Evolutionary conservation across 37 sponge, comb jelly and placozoan genomes (phyloP).

Genomic region (Beroe ovata): DNA sequence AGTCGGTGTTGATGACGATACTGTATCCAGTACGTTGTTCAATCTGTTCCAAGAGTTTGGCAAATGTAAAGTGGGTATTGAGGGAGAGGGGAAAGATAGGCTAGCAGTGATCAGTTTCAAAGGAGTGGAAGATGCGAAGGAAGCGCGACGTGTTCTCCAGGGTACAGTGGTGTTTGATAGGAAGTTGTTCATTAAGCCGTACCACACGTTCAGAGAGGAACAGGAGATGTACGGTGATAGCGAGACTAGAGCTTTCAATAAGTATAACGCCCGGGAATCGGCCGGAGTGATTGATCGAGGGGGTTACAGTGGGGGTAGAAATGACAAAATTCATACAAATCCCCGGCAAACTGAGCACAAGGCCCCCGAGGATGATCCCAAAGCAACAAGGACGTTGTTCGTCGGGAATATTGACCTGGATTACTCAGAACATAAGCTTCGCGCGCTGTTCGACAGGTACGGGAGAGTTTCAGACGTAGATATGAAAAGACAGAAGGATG

Average conservation of each 20-base stretch:
- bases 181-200: constrained; percentile 59
- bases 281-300: not conserved
- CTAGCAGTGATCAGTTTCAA: constrained; percentile 61
- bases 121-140: constrained; percentile 48
- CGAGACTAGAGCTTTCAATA: constrained; percentile 62
- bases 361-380: constrained; percentile 72
- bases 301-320: not conserved
- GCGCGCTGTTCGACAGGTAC: constrained; percentile 82
- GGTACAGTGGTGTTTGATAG: constrained; percentile 52
- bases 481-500: constrained; percentile 73
- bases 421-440: constrained; percentile 81
- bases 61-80: constrained; percentile 46
- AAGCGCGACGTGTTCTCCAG: constrained; percentile 38
- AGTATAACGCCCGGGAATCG: constrained; percentile 42
- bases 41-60: constrained; percentile 39
- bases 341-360: not conserved
- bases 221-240: constrained; percentile 52
- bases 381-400: constrained; percentile 91
- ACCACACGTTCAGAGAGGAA: constrained; percentile 48
- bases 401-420: constrained; percentile 86
- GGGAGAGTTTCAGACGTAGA: constrained; percentile 87
- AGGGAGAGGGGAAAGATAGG: constrained; percentile 61
- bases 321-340: not conserved
- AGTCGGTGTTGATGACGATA: constrained; percentile 48
- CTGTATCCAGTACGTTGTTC: constrained; percentile 36